Conservation (phyloP, 2,113 vertebrate species). For the Menura novaehollandiae region DNA sequence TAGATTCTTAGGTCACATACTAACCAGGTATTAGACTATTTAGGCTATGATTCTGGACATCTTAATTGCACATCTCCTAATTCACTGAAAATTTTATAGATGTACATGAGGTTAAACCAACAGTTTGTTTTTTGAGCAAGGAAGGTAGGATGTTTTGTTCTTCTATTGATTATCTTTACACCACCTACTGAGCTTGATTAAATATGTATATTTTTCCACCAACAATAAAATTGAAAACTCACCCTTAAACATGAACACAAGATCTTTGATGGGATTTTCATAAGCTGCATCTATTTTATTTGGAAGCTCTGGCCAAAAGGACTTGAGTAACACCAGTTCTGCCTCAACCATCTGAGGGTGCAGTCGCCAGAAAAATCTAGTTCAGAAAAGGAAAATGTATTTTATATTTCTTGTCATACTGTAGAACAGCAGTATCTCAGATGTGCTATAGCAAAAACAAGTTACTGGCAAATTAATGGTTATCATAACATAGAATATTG, state of each 20-base stretch:
- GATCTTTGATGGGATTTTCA: slow-evolving; percentile 83
- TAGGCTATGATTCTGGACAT: background rate
- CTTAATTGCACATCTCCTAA: background rate
- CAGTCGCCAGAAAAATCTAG: slow-evolving; percentile 92
- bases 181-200: background rate
- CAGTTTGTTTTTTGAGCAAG: rapidly evolving
- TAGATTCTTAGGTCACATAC: background rate
- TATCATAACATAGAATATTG: background rate
- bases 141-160: background rate
- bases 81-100: background rate
- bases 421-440: background rate
- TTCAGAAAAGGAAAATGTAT: background rate
- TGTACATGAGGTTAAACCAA: background rate
- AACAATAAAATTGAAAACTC: background rate
- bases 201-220: background rate
- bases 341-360: slow-evolving; percentile 88
- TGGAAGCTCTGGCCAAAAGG: slow-evolving; percentile 91
- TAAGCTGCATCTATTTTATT: slow-evolving; percentile 92
- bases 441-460: background rate
- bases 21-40: background rate
- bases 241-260: slow-evolving; percentile 91
- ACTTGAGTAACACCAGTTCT: slow-evolving; percentile 82
- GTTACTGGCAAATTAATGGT: background rate
- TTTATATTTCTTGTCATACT: background rate
- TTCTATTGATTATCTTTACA: background rate